phyloP scores from a whole-genome alignment of 2,888 invertebrate species.

The Actias luna region DNA sequence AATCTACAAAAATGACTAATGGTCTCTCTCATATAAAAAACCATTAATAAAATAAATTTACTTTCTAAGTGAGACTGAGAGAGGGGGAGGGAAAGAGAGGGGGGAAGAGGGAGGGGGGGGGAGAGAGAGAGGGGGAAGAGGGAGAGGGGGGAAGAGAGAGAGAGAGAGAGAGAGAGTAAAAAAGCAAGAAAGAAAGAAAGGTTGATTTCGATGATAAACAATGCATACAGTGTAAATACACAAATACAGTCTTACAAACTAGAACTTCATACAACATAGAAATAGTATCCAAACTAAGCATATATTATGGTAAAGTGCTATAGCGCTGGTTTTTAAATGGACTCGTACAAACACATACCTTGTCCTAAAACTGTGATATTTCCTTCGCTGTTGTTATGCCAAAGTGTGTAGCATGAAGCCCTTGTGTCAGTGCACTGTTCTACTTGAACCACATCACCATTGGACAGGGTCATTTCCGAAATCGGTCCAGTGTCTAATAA shows the following conservation, averaged over 20 bases:
- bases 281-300: too few species aligned
- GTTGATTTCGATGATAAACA: too few species aligned
- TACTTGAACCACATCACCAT: slow-evolving; percentile 61
- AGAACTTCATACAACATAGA: too few species aligned
- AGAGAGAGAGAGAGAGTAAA: not conserved
- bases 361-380: slow-evolving; percentile 86
- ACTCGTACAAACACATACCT: slow-evolving; percentile 71
- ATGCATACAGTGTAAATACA: too few species aligned
- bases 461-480: slow-evolving; percentile 51
- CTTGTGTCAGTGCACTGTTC: slow-evolving; percentile 82
- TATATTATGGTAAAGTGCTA: too few species aligned
- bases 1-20: too few species aligned
- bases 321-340: too few species aligned
- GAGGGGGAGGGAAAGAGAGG: not conserved
- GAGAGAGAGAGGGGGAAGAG: not conserved
- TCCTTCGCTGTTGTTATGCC: slow-evolving; percentile 83
- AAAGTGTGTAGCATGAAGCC: slow-evolving; percentile 88
- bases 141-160: not conserved
- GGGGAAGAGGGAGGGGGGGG: too few species aligned
- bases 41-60: too few species aligned
- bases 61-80: not conserved
- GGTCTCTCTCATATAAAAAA: too few species aligned
- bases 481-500: slow-evolving; percentile 52
- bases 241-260: too few species aligned
- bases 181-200: not conserved